Conservation (phyloP, 2,113 vertebrate genomes). For the Brachyhypopomus gauderio region DNA sequence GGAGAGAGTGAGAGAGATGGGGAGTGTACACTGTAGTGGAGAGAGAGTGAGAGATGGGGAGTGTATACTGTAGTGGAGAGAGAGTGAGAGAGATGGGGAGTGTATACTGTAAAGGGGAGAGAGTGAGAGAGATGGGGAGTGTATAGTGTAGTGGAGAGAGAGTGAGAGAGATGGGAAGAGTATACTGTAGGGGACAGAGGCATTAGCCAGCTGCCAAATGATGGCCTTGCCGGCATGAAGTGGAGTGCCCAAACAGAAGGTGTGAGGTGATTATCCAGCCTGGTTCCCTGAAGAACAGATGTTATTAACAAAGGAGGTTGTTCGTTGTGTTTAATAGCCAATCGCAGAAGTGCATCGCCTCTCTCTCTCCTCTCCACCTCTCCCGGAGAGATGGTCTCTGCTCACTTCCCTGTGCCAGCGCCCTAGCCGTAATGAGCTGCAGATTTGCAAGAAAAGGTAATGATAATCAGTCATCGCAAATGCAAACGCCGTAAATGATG, state of each 20-base stretch:
- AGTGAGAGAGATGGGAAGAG: slow-evolving; percentile 74
- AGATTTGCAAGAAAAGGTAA: slow-evolving; percentile 82
- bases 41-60: slow-evolving; percentile 35
- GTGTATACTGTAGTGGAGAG: slow-evolving; percentile 50
- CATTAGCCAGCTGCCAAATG: slow-evolving; percentile 89
- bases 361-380: slow-evolving; percentile 76
- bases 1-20: background rate
- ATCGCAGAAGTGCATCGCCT: slow-evolving; percentile 81
- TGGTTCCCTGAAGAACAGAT: slow-evolving; percentile 83
- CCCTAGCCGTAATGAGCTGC: slow-evolving; percentile 79
- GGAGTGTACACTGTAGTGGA: background rate
- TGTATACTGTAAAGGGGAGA: slow-evolving; percentile 50
- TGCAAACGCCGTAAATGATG: slow-evolving; percentile 72
- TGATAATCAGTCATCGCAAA: slow-evolving; percentile 77
- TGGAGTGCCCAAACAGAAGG: slow-evolving; percentile 88
- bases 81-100: slow-evolving; percentile 45
- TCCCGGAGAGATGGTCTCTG: slow-evolving; percentile 71
- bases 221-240: slow-evolving; percentile 87
- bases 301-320: slow-evolving; percentile 86
- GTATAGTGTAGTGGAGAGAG: slow-evolving; percentile 67
- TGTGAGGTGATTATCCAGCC: slow-evolving; percentile 83
- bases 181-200: slow-evolving; percentile 72
- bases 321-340: slow-evolving; percentile 85
- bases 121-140: slow-evolving; percentile 47
- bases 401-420: slow-evolving; percentile 75